These are phyloP conservation scores for Digitonthophagus gazella DNA, from an alignment of 2,888 invertebrate species.

Conservation along the genomic window DNA sequence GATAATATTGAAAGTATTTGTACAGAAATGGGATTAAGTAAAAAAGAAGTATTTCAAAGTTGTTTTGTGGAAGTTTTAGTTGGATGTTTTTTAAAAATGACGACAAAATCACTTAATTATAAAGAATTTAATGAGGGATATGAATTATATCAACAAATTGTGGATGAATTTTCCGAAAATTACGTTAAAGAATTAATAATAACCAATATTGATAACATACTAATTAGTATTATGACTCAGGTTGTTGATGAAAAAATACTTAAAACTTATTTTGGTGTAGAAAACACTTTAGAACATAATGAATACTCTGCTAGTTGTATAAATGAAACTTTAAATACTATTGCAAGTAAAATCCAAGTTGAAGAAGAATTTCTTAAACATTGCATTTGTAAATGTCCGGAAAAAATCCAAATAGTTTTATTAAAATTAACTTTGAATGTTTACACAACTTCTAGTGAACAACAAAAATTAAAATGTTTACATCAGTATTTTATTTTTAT, in stretches of 20 bases:
- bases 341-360: constrained; percentile 19
- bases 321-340: constrained; percentile 5
- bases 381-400: constrained; percentile 47
- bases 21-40: background rate
- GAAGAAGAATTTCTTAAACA: constrained; percentile 28
- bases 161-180: constrained; percentile 39
- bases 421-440: constrained; percentile 55
- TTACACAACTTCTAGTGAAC: constrained; percentile 51
- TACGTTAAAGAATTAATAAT: constrained; percentile 44
- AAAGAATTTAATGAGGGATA: background rate
- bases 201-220: constrained; percentile 50
- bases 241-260: constrained; percentile 50
- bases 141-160: constrained; percentile 7
- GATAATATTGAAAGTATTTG: background rate
- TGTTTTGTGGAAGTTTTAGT: constrained; percentile 33
- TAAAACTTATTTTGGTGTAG: constrained; percentile 40
- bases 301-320: constrained; percentile 44
- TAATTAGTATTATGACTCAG: constrained; percentile 46
- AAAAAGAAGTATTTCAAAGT: constrained; percentile 31
- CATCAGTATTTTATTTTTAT: constrained; percentile 59
- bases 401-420: constrained; percentile 57
- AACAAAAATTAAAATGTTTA: constrained; percentile 57
- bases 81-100: constrained; percentile 15
- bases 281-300: constrained; percentile 45
- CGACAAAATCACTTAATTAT: constrained; percentile 2